Conservation (phyloP, 2,113 vertebrate species). For the Bucco capensis region DNA sequence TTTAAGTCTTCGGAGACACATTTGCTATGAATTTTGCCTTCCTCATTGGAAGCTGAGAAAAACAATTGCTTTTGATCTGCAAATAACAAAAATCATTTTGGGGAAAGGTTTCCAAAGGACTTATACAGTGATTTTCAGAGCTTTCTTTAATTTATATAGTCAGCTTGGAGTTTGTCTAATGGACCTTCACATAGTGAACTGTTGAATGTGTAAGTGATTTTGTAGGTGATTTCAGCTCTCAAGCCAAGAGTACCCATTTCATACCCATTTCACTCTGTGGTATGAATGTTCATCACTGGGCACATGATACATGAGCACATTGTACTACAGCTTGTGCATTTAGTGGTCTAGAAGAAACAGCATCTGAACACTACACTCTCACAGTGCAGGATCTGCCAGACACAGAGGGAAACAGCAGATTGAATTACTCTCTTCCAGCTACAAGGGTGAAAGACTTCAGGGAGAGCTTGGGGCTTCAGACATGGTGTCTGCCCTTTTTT, state of each 20-base stretch:
- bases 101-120: not conserved
- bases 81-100: not conserved
- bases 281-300: not conserved
- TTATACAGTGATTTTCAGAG: not conserved
- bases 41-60: constrained; percentile 9
- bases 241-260: fast-evolving
- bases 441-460: not conserved
- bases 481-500: not conserved
- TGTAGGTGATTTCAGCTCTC: not conserved
- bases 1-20: not conserved
- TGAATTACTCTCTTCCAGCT: not conserved
- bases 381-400: not conserved
- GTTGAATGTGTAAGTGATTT: not conserved
- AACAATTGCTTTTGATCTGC: constrained; percentile 12
- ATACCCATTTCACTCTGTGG: not conserved
- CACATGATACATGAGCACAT: fast-evolving
- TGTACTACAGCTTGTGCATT: not conserved
- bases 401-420: not conserved
- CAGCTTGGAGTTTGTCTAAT: not conserved
- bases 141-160: not conserved
- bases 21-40: constrained; percentile 7
- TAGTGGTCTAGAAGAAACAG: not conserved
- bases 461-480: not conserved
- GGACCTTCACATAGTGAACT: not conserved
- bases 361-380: not conserved